These are phyloP conservation scores for Gastrophryne carolinensis DNA, from an alignment of 2,797 vertebrate species.

Conservation along the genomic window DNA sequence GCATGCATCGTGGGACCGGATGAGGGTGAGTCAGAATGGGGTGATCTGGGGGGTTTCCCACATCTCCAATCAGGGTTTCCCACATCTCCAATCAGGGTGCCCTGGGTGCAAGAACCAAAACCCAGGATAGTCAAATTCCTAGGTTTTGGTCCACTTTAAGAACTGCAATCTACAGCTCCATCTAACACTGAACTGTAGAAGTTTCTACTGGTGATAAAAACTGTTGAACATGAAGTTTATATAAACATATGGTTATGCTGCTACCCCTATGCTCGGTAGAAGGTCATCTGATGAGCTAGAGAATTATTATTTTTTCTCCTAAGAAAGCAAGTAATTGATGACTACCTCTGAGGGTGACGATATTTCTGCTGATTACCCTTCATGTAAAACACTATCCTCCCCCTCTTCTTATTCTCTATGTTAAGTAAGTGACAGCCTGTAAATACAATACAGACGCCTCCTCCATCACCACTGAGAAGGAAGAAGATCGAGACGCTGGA, in stretches of 20 bases:
- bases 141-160: too few species aligned
- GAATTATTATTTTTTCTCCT: too few species aligned
- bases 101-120: too few species aligned
- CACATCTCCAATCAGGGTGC: too few species aligned
- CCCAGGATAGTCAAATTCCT: too few species aligned
- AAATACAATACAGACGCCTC: conserved; percentile 29
- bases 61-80: too few species aligned
- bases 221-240: background rate
- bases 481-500: conserved; percentile 9
- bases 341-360: background rate
- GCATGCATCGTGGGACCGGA: too few species aligned
- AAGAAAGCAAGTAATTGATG: background rate
- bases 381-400: background rate
- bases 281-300: background rate
- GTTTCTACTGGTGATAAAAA: too few species aligned
- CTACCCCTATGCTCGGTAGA: background rate
- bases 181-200: too few species aligned
- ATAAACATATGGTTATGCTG: background rate
- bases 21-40: too few species aligned
- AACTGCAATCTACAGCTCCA: too few species aligned
- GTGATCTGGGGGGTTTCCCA: too few species aligned
- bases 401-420: conserved; percentile 10
- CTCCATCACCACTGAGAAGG: conserved; percentile 1
- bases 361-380: background rate
- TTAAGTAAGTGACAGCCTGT: conserved; percentile 24